Evolutionary conservation across 1,140 invertebrate species (phyloP).

Genomic region (Laupala kohalensis): DNA sequence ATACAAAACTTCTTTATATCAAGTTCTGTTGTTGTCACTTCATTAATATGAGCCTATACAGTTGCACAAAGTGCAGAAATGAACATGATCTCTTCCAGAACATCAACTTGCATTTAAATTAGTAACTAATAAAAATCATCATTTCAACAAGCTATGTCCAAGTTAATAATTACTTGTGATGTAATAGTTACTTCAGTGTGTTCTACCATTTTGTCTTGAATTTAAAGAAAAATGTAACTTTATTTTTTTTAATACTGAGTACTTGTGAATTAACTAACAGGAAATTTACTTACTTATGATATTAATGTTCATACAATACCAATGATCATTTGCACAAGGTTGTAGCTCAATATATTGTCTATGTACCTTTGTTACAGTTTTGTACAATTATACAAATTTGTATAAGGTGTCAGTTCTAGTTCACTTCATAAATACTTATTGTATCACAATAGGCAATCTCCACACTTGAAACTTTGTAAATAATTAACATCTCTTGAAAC

Average conservation of each 20-base stretch:
- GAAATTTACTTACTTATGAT: not conserved
- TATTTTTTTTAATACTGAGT: not conserved
- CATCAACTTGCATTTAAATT: not conserved
- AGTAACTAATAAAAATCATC: not conserved
- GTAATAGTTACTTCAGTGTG: not conserved
- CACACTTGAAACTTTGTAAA: not conserved
- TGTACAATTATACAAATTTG: not conserved
- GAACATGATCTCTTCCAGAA: not conserved
- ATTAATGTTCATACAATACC: not conserved
- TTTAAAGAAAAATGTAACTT: not conserved
- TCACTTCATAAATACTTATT: not conserved
- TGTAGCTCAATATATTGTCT: constrained; percentile 3
- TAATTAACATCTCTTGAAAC: not conserved
- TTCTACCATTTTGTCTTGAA: not conserved
- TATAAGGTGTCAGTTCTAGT: not conserved
- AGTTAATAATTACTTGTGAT: not conserved
- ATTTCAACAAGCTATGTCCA: not conserved
- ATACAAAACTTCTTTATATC: not conserved
- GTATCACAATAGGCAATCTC: not conserved
- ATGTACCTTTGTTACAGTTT: constrained; percentile 3
- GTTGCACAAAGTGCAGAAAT: not conserved
- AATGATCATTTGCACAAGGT: constrained; percentile 7
- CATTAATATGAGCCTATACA: not conserved
- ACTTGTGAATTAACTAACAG: not conserved
- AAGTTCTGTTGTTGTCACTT: not conserved